These are phyloP conservation scores for Parelbella ahira DNA, from an alignment of 2,888 invertebrate species.

Conservation along the genomic window DNA sequence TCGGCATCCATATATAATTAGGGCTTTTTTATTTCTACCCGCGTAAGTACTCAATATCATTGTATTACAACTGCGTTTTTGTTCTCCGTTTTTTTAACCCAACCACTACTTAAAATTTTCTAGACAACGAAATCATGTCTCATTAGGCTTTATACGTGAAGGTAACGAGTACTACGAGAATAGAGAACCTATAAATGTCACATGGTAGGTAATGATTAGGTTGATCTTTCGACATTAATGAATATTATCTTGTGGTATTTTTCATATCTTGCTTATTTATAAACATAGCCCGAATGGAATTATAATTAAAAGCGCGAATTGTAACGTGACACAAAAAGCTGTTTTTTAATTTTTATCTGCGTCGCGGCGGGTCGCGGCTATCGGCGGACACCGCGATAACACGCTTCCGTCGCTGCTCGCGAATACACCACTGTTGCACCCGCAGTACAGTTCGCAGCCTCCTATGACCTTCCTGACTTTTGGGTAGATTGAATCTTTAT, in stretches of 20 bases:
- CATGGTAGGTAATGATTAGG: no score
- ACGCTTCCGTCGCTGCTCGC: conserved; percentile 54
- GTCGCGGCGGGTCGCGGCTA: conserved; percentile 35
- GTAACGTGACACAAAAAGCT: conserved; percentile 40
- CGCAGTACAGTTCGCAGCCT: conserved; percentile 1
- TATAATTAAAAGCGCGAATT: conserved; percentile 19
- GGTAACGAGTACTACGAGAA: no score
- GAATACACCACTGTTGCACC: conserved; percentile 15
- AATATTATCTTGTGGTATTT: conserved; percentile 12
- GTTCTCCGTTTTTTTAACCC: no score
- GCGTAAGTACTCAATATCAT: no score
- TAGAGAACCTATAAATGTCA: no score
- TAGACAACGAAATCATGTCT: no score
- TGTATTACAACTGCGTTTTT: no score
- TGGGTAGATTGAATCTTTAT: background rate
- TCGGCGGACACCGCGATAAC: conserved; percentile 52
- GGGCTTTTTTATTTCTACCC: no score
- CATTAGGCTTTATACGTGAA: no score
- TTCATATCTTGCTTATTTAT: conserved; percentile 14
- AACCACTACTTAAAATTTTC: no score
- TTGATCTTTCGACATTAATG: conserved; percentile 5
- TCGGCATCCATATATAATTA: no score
- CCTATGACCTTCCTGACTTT: background rate
- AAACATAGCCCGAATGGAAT: conserved; percentile 6
- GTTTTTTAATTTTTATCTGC: conserved; percentile 50